Evolutionary conservation across 2,113 vertebrate species (phyloP).

Genomic region (Zosterops hypoxanthus): DNA sequence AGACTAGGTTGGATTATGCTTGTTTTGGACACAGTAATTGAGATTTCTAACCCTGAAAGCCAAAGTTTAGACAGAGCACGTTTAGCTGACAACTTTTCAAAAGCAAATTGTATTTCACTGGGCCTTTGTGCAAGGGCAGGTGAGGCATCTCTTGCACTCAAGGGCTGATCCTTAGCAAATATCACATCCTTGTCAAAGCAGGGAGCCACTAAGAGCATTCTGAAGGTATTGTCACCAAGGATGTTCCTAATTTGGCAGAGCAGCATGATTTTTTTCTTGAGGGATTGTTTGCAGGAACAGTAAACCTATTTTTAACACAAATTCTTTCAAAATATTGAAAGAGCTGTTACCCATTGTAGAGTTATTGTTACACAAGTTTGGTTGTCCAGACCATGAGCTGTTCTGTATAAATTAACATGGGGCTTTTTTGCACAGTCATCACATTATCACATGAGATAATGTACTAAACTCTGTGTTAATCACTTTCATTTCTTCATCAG

Average conservation of each 20-base stretch:
- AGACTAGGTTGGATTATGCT: background rate
- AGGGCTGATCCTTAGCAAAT: background rate
- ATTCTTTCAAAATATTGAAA: background rate
- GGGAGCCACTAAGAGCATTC: background rate
- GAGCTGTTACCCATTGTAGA: background rate
- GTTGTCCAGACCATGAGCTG: background rate
- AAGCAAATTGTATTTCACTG: background rate
- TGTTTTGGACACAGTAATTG: background rate
- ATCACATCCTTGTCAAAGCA: background rate
- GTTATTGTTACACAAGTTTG: background rate
- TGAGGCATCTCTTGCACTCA: background rate
- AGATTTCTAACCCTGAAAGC: background rate
- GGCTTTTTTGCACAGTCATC: background rate
- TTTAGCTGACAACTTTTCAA: background rate
- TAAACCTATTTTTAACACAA: background rate
- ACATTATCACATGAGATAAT: background rate
- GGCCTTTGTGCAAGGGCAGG: background rate
- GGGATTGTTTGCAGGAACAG: background rate
- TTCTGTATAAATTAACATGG: background rate
- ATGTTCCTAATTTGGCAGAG: background rate
- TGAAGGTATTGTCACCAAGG: background rate
- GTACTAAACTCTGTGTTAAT: background rate
- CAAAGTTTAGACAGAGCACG: background rate
- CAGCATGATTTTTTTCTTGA: background rate
- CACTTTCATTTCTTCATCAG: background rate